These are phyloP conservation scores for Panzeria rudis DNA, from an alignment of 2,888 invertebrate species.

Conservation along the genomic window DNA sequence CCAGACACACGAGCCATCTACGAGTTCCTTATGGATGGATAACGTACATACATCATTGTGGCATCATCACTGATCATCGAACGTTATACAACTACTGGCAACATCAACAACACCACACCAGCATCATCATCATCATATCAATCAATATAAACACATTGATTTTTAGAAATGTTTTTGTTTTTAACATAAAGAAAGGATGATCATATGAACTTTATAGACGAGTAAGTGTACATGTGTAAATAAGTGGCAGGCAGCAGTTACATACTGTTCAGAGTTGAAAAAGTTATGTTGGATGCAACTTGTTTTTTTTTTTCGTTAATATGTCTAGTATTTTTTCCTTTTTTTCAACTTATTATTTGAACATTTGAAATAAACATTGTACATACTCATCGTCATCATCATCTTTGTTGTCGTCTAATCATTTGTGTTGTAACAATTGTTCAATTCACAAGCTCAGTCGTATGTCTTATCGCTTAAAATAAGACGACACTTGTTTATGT, in stretches of 20 bases:
- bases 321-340: not conserved
- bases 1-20: conserved; percentile 62
- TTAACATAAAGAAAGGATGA: conserved; percentile 37
- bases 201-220: conserved; percentile 20
- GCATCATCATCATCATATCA: conserved; percentile 67
- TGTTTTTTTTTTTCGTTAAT: not conserved
- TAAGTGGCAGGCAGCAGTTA: conserved; percentile 32
- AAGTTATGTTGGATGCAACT: conserved; percentile 33
- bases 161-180: conserved; percentile 33
- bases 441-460: too few species aligned
- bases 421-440: conserved; percentile 65
- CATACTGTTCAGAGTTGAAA: conserved; percentile 17
- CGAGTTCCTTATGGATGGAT: conserved; percentile 57
- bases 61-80: conserved; percentile 53
- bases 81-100: conserved; percentile 10
- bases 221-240: not conserved
- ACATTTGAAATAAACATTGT: conserved; percentile 46
- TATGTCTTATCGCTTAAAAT: too few species aligned
- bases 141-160: conserved; percentile 68
- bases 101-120: conserved; percentile 29
- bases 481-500: too few species aligned
- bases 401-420: conserved; percentile 55
- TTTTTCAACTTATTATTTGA: conserved; percentile 27
- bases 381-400: conserved; percentile 11
- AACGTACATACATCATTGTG: conserved; percentile 41